phyloP scores from a whole-genome alignment of 1,140 invertebrate species.

The Galleria mellonella region DNA sequence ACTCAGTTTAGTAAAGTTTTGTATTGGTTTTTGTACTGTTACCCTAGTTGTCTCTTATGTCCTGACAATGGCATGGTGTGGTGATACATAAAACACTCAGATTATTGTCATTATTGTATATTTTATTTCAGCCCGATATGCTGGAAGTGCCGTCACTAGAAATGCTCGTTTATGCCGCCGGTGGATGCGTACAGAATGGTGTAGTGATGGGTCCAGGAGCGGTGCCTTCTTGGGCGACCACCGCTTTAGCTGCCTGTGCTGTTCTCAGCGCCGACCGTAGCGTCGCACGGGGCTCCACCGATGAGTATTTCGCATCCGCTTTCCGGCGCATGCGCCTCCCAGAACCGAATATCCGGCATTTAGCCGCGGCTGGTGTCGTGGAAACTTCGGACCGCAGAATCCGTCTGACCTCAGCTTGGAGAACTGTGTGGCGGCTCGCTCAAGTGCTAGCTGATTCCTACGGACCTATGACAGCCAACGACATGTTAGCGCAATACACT shows the following conservation, averaged over 20 bases:
- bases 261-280: conserved; percentile 57
- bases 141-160: conserved; percentile 37
- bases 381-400: conserved; percentile 33
- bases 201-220: conserved; percentile 27
- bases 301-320: conserved; percentile 55
- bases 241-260: conserved; percentile 46
- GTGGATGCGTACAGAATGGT: conserved; percentile 41
- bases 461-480: conserved; percentile 23
- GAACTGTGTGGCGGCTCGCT: conserved; percentile 53
- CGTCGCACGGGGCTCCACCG: conserved; percentile 54
- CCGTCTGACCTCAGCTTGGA: conserved; percentile 44
- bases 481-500: conserved; percentile 45
- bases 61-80: no score
- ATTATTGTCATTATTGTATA: neutral
- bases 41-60: no score
- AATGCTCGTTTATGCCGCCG: conserved; percentile 39
- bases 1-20: no score
- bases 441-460: conserved; percentile 36
- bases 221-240: conserved; percentile 30
- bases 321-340: conserved; percentile 37
- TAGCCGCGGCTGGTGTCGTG: conserved; percentile 40
- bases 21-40: no score
- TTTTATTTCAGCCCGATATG: conserved; percentile 28
- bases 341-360: conserved; percentile 36
- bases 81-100: no score